Percentiles rank a stretch among this genome's conserved stretches.
Evolutionary conservation across 2,888 invertebrate species (phyloP).

Genomic region (Torymus aiolomorphi): DNA sequence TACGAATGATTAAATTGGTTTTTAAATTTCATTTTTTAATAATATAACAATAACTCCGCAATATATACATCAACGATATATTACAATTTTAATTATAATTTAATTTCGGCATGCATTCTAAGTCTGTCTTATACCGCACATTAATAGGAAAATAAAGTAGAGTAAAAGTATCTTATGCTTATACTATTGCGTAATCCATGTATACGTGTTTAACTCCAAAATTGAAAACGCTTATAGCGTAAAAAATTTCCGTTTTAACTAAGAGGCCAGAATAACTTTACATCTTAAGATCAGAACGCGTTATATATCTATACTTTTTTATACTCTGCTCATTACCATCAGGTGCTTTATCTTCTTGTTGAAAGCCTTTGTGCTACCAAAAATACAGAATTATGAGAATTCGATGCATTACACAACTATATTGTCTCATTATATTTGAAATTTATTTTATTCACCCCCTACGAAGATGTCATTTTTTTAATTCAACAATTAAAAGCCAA

Average conservation of each 20-base stretch:
- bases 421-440: constrained; percentile 41
- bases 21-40: constrained; percentile 70
- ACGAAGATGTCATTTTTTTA: constrained; percentile 9
- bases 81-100: constrained; percentile 64
- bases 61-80: constrained; percentile 74
- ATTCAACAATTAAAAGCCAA: constrained; percentile 47
- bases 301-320: not conserved
- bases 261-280: constrained; percentile 26
- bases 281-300: constrained; percentile 15
- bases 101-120: constrained; percentile 44
- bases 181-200: constrained; percentile 7
- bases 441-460: not conserved
- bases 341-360: constrained; percentile 11
- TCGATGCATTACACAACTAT: constrained; percentile 22
- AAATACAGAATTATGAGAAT: constrained; percentile 31
- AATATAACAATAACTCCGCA: constrained; percentile 73
- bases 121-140: constrained; percentile 20
- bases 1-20: constrained; percentile 15
- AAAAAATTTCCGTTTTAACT: constrained; percentile 26
- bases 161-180: constrained; percentile 20
- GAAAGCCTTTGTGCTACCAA: constrained; percentile 36
- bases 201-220: not conserved
- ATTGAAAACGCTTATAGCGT: constrained; percentile 18
- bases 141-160: constrained; percentile 31
- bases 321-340: constrained; percentile 10